Evolutionary conservation across 2,113 vertebrate genomes (phyloP), one percentile per base, ranked within the genome.

Genomic region (Gymnogyps californianus): DNA sequence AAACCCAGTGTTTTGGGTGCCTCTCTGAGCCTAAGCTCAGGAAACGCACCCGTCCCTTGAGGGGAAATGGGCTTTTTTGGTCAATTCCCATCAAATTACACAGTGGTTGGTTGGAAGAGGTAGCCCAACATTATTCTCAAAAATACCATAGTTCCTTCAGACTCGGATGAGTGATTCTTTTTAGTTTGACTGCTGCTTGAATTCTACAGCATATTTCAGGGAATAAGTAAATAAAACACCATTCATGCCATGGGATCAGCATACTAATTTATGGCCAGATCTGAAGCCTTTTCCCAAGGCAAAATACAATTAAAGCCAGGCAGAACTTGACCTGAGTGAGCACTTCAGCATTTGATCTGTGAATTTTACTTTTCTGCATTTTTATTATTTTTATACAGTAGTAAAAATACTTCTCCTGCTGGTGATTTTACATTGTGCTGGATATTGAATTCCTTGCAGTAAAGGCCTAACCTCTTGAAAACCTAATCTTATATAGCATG

Each of bases 181-280:
- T 82, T 69, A 87, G 51, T 78, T 88, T 77, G 84, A 80, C 81
- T 94, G 75, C 84, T 95, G 51, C 85, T 95, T 55, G 62, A 95
- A 90, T 95, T 92, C 94, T 78, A 1, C 65, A 69, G 85, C 87
- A 16, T 67, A 89, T 96, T 97, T 87, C 76, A 94, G 94, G 89
- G 93, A 91, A 78, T 93, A 90, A 95, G 92, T 96, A 97, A 97
- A 96, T 97, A 98, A 96, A 95, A 92, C 79, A 40, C 93, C 86
- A 34, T 36, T 76, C 81, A 19, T 91, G 75, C 83, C 66, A 12
- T 61, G 81, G 84, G 71, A 80, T 89, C 95, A 90, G 91, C 74
- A 95, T 91, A 70, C 89, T 93, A 87, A 96, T 95, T 94, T 94
- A 58, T 74, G 93, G 74, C 87, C 88, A 93, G 92, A 95, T 94